Evolutionary conservation across 2,113 vertebrate species (phyloP).

Genomic region (Zingel zingel): DNA sequence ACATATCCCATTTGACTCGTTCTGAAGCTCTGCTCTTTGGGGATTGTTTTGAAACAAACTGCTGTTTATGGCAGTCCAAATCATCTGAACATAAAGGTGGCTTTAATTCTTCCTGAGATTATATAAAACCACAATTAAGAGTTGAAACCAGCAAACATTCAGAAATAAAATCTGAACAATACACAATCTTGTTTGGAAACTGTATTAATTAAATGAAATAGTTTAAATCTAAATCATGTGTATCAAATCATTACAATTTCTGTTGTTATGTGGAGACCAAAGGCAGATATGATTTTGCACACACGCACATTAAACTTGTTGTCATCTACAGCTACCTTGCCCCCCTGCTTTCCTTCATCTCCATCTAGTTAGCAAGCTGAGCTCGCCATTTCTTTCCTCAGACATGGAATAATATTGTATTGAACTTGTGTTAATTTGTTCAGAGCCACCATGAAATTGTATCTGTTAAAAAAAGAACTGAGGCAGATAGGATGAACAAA

Average conservation of each 20-base stretch:
- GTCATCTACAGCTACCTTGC: constrained; percentile 10
- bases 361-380: constrained; percentile 44
- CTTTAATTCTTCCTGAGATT: neutral
- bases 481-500: constrained; percentile 34
- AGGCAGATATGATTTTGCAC: constrained; percentile 4
- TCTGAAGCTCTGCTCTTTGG: neutral
- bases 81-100: neutral
- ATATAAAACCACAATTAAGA: neutral
- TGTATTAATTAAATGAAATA: neutral
- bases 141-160: neutral
- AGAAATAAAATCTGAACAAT: neutral
- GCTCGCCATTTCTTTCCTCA: constrained; percentile 31
- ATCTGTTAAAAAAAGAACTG: constrained; percentile 48
- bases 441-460: constrained; percentile 73
- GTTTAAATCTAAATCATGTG: constrained; percentile 1
- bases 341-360: constrained; percentile 36
- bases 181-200: neutral
- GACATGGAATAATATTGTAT: constrained; percentile 51
- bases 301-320: neutral
- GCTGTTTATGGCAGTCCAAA: neutral
- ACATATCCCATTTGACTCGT: neutral
- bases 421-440: constrained; percentile 74
- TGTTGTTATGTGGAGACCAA: neutral
- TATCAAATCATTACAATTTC: neutral
- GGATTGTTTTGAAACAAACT: constrained; percentile 7